These are phyloP conservation scores for Conus betulinus DNA, from an alignment of 1,140 invertebrate genomes.

Conservation along the genomic window DNA sequence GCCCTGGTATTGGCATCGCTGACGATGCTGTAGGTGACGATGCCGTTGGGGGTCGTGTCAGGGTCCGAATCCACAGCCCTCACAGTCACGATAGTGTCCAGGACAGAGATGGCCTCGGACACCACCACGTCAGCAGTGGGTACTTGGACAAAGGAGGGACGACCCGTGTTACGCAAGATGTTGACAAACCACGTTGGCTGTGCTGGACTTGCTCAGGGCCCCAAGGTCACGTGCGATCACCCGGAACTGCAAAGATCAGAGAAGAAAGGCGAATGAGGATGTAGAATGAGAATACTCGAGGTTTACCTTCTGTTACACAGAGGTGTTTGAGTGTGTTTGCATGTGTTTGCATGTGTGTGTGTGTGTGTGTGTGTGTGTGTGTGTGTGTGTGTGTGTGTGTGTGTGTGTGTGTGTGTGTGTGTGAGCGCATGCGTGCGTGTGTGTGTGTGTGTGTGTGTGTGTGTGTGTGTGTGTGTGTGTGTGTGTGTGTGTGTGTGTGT, in stretches of 20 bases:
- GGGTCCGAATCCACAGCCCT: constrained; percentile 50
- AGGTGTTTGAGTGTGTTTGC: too few species aligned
- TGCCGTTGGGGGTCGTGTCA: constrained; percentile 44
- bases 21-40: constrained; percentile 50
- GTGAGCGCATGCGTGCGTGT: too few species aligned
- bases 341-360: too few species aligned
- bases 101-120: constrained; percentile 41
- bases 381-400: too few species aligned
- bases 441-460: too few species aligned
- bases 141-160: constrained; percentile 48
- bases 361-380: too few species aligned
- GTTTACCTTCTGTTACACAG: too few species aligned
- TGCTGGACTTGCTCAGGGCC: constrained; percentile 19
- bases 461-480: too few species aligned
- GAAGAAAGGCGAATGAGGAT: constrained; percentile 10
- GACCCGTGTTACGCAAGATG: constrained; percentile 50
- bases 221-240: constrained; percentile 51
- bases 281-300: too few species aligned
- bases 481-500: too few species aligned
- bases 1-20: constrained; percentile 40
- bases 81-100: constrained; percentile 44
- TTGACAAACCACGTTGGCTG: constrained; percentile 42
- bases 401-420: too few species aligned
- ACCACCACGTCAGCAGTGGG: constrained; percentile 27
- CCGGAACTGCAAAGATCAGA: constrained; percentile 45